Conservation (phyloP, 2,113 vertebrate genomes). For the Leptosomus discolor region DNA sequence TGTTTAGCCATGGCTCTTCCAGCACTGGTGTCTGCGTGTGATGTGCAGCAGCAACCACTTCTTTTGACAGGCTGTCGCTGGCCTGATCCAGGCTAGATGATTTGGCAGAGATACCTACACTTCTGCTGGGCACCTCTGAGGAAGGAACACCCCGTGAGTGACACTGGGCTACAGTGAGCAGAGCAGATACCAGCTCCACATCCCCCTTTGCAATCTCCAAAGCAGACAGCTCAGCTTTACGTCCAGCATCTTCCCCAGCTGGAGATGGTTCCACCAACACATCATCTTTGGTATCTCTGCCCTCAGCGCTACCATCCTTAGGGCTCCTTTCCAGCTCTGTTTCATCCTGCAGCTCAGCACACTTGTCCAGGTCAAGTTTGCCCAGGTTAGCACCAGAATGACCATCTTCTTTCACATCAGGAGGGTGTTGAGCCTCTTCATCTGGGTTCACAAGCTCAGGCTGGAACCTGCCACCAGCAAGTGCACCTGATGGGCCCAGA, state of each 20-base stretch:
- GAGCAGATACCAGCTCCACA: neutral
- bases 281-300: neutral
- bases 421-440: neutral
- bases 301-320: neutral
- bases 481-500: neutral
- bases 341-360: neutral
- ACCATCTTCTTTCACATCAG: neutral
- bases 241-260: neutral
- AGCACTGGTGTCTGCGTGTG: neutral
- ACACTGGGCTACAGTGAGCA: accelerated
- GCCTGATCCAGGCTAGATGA: neutral
- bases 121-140: neutral
- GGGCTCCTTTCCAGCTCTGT: neutral
- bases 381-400: neutral
- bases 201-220: neutral
- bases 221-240: neutral
- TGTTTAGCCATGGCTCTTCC: neutral
- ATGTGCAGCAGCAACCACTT: neutral
- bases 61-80: neutral
- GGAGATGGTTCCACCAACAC: neutral
- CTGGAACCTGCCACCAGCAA: neutral
- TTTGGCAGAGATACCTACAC: neutral
- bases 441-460: neutral
- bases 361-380: neutral
- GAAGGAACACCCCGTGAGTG: neutral